These are phyloP conservation scores for Dromas ardeola DNA, from an alignment of 2,113 vertebrate species.

Conservation along the genomic window DNA sequence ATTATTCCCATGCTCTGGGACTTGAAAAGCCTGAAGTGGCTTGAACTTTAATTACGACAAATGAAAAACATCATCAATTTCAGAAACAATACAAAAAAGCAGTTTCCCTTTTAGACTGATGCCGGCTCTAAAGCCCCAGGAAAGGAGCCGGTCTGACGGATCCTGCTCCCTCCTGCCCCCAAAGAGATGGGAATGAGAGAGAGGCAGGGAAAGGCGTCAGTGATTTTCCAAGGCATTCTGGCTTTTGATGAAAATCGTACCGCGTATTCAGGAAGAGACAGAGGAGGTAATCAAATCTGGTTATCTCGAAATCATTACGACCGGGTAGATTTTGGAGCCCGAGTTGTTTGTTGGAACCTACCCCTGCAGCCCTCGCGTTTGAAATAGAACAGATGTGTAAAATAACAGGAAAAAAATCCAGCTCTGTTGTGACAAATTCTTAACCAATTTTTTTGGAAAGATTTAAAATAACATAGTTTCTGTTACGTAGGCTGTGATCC, in stretches of 20 bases:
- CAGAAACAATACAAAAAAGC: neutral
- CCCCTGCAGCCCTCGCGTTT: neutral
- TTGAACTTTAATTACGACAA: neutral
- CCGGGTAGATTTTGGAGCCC: conserved; percentile 32
- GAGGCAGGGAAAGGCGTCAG: neutral
- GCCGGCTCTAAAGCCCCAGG: neutral
- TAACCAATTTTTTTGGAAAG: neutral
- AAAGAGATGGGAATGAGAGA: neutral
- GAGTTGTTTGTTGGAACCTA: conserved; percentile 58
- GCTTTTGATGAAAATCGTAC: conserved; percentile 26
- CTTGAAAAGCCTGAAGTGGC: neutral
- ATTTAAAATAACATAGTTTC: conserved; percentile 25
- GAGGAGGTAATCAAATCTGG: conserved; percentile 55
- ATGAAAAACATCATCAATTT: neutral
- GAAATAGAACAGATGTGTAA: conserved; percentile 35
- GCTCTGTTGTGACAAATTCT: neutral
- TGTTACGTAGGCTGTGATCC: conserved; percentile 42
- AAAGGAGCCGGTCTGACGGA: neutral
- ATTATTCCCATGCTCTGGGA: neutral
- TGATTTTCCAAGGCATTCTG: conserved; percentile 35
- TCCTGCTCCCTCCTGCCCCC: neutral
- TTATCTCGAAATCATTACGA: conserved; percentile 62
- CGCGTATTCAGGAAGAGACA: conserved; percentile 26
- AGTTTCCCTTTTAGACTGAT: neutral
- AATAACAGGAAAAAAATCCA: conserved; percentile 4